phyloP scores from a whole-genome alignment of 1,140 invertebrate genomes.

The Hermetia illucens region DNA sequence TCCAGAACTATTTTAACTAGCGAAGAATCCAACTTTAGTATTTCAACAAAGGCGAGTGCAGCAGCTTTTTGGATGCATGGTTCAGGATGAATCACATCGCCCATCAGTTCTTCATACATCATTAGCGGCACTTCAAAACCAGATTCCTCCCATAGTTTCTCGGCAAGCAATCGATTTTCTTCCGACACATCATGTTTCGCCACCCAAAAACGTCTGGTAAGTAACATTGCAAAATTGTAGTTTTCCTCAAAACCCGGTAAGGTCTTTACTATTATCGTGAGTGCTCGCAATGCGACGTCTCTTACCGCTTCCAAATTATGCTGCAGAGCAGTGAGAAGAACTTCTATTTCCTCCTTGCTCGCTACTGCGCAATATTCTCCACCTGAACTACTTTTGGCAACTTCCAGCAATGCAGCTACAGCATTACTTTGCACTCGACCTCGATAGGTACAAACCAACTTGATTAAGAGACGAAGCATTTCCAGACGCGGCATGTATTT shows the following conservation, averaged over 20 bases:
- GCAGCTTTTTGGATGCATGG: conserved; percentile 65
- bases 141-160: conserved; percentile 50
- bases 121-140: conserved; percentile 39
- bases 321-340: conserved; percentile 63
- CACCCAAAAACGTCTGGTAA: conserved; percentile 62
- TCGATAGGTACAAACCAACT: conserved; percentile 55
- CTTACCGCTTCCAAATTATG: conserved; percentile 49
- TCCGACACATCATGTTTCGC: conserved; percentile 56
- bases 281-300: conserved; percentile 61
- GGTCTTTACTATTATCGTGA: conserved; percentile 47
- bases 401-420: conserved; percentile 57
- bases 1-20: conserved; percentile 43
- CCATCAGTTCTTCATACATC: conserved; percentile 47
- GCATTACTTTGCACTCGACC: conserved; percentile 62
- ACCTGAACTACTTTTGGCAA: conserved; percentile 55
- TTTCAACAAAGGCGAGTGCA: conserved; percentile 54
- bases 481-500: conserved; percentile 61
- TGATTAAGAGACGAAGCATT: conserved; percentile 65
- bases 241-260: conserved; percentile 48
- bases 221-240: conserved; percentile 38
- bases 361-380: conserved; percentile 43
- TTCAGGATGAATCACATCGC: conserved; percentile 65
- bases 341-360: conserved; percentile 53
- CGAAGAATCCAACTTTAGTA: conserved; percentile 41
- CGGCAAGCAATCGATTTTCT: conserved; percentile 52